phyloP scores from a whole-genome alignment of 2,797 vertebrate genomes.

The Calcarius lapponicus region DNA sequence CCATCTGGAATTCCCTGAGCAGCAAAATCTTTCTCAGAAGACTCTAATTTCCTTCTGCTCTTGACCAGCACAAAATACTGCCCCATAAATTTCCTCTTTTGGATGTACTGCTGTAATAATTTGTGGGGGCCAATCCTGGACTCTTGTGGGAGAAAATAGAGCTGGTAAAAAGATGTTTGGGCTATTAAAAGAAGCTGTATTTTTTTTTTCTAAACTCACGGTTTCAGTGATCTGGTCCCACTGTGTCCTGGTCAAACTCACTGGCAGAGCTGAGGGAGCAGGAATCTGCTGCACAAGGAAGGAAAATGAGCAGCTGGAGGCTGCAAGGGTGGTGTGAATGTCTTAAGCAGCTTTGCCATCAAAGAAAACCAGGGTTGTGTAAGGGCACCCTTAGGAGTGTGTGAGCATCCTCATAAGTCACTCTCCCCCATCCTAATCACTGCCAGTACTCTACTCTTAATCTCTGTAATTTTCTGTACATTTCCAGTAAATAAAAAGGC shows the following conservation, averaged over 20 bases:
- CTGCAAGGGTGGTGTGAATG: background rate
- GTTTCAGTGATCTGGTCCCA: background rate
- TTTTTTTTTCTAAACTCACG: background rate
- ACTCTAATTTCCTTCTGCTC: background rate
- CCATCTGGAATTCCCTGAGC: background rate
- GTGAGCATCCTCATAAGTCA: background rate
- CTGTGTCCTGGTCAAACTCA: background rate
- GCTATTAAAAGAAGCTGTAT: background rate
- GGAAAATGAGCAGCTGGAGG: background rate
- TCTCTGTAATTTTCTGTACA: background rate
- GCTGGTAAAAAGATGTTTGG: background rate
- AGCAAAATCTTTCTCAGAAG: background rate
- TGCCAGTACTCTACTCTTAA: background rate
- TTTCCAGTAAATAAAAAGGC: background rate
- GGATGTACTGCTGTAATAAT: background rate
- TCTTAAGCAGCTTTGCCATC: background rate
- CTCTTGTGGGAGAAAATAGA: background rate
- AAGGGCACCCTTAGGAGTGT: background rate
- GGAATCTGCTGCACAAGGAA: background rate
- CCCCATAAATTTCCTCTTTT: background rate
- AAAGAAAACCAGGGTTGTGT: background rate
- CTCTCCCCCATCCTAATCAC: background rate
- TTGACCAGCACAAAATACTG: background rate
- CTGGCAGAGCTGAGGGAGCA: background rate
- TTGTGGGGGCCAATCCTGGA: background rate